phyloP scores from a whole-genome alignment of 1,140 invertebrate genomes.

The Megalopta genalis region DNA sequence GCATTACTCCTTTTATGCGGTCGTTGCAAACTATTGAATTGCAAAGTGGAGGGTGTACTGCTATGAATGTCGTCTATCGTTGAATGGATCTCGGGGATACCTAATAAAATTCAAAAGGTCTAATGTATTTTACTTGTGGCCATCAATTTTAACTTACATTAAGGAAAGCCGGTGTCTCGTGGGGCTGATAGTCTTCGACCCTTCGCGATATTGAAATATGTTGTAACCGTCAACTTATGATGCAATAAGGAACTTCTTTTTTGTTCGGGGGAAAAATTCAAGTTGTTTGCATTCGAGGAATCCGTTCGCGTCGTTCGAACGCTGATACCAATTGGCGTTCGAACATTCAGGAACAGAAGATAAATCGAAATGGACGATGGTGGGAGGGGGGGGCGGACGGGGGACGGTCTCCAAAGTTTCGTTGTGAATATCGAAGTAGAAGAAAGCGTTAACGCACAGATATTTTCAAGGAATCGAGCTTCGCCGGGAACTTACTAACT shows the following conservation, averaged over 20 bases:
- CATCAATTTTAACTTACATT: constrained; percentile 56
- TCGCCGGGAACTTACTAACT: constrained; percentile 33
- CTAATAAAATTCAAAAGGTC: constrained; percentile 52
- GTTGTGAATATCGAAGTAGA: constrained; percentile 66
- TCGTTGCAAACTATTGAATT: constrained; percentile 33
- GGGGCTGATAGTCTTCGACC: constrained; percentile 41
- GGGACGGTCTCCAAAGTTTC: constrained; percentile 47
- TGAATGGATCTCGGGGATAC: not conserved
- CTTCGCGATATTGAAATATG: constrained; percentile 63
- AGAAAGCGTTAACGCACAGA: constrained; percentile 22
- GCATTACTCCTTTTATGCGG: not conserved
- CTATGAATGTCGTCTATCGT: constrained; percentile 33
- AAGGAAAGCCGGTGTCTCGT: constrained; percentile 13
- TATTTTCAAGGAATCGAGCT: constrained; percentile 41
- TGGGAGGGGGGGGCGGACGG: not conserved
- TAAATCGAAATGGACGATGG: constrained; percentile 49
- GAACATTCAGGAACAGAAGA: constrained; percentile 49
- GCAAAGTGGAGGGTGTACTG: constrained; percentile 27
- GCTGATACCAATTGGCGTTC: constrained; percentile 43
- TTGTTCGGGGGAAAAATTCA: constrained; percentile 59
- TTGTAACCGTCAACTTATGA: constrained; percentile 61
- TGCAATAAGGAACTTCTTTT: constrained; percentile 65
- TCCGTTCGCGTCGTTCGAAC: constrained; percentile 51
- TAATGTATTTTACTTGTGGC: constrained; percentile 54
- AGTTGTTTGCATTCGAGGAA: constrained; percentile 59